Conservation (phyloP, 1,140 invertebrate species). For the Sitobion miscanthi region DNA sequence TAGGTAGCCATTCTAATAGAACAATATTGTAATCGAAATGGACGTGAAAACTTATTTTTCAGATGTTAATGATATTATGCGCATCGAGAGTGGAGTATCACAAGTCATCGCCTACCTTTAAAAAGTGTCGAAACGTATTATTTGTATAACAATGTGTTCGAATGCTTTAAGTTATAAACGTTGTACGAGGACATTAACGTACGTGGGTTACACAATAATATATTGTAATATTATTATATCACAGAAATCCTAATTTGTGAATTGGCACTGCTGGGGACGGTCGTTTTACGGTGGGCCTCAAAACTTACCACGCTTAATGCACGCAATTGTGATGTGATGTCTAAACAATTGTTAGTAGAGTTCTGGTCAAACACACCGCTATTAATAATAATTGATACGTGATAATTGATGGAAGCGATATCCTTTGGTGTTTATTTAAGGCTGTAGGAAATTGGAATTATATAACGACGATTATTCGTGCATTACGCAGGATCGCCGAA, state of each 20-base stretch:
- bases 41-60: neutral
- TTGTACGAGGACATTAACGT: neutral
- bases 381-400: neutral
- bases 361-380: neutral
- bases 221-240: neutral
- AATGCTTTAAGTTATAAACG: neutral
- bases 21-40: neutral
- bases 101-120: neutral
- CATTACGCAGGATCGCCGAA: neutral
- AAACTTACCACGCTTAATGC: neutral
- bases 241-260: neutral
- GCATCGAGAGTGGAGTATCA: neutral
- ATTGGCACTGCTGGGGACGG: too few species aligned
- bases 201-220: neutral
- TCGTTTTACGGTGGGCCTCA: neutral
- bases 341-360: neutral
- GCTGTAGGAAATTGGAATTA: neutral
- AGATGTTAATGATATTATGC: neutral
- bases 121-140: neutral
- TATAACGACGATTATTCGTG: neutral
- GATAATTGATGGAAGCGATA: neutral
- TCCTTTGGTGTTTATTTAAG: neutral
- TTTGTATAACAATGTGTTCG: neutral
- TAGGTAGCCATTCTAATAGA: neutral
- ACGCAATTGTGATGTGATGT: neutral